Conservation (phyloP, 1,140 invertebrate species). For the Oncopodura yosiiana region DNA sequence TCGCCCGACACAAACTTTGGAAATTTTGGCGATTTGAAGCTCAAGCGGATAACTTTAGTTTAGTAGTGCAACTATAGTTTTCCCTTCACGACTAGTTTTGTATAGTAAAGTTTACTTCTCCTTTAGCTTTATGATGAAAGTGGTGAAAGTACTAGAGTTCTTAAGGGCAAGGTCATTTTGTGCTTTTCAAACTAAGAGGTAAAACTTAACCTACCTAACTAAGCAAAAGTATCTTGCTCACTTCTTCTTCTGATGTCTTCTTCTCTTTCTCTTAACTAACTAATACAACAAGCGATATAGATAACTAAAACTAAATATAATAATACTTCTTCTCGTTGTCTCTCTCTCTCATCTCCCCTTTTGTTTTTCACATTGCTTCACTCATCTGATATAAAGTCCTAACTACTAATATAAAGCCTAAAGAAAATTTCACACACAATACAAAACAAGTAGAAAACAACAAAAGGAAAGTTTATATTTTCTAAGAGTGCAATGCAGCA, state of each 20-base stretch:
- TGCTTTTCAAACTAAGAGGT: slow-evolving; percentile 8
- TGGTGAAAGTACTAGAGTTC: slow-evolving; percentile 23
- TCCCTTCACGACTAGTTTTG: not conserved
- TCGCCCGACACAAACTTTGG: slow-evolving; percentile 25
- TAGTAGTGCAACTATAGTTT: not conserved
- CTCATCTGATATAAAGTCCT: too few relatives aligned
- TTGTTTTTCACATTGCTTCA: too few relatives aligned
- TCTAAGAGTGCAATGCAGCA: too few relatives aligned
- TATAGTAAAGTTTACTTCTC: slow-evolving; percentile 6
- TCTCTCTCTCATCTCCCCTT: too few relatives aligned
- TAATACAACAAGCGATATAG: too few relatives aligned
- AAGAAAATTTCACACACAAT: too few relatives aligned
- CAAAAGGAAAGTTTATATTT: too few relatives aligned
- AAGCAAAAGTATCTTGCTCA: not conserved
- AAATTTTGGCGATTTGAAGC: slow-evolving; percentile 29
- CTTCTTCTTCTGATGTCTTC: not conserved
- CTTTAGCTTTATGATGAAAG: slow-evolving; percentile 29
- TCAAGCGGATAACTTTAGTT: slow-evolving; percentile 25
- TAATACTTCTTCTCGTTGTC: too few relatives aligned
- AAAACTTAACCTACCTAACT: not conserved
- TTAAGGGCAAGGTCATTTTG: slow-evolving; percentile 26
- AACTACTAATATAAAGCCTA: too few relatives aligned
- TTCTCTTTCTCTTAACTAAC: not conserved
- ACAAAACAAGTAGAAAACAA: too few relatives aligned
- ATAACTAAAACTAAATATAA: too few relatives aligned